Percentiles rank a stretch among this genome's conserved stretches.
phyloP scores from a whole-genome alignment of 2,888 invertebrate species.

The Hemithea aestivaria region DNA sequence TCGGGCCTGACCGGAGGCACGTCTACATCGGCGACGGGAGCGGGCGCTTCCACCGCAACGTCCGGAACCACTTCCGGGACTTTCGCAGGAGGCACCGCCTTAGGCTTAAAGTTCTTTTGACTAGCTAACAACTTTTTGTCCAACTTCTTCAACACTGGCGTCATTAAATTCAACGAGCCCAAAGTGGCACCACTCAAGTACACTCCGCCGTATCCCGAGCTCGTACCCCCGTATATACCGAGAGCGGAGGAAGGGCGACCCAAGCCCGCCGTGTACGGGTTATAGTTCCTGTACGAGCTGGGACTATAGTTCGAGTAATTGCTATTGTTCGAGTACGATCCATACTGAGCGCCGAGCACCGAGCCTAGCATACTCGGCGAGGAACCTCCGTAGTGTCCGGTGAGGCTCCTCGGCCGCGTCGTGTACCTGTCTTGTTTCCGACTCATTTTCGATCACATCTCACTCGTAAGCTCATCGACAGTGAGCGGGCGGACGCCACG shows the following conservation, averaged over 20 bases:
- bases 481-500: constrained; percentile 51
- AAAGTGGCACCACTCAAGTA: constrained; percentile 81
- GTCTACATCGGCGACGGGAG: constrained; percentile 24
- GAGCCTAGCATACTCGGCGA: constrained; percentile 68
- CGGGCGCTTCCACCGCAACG: constrained; percentile 24
- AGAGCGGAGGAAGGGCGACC: constrained; percentile 58
- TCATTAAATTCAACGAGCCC: constrained; percentile 78
- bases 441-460: constrained; percentile 65
- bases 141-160: constrained; percentile 74
- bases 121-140: constrained; percentile 70
- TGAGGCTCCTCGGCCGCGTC: constrained; percentile 65
- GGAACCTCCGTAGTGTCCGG: constrained; percentile 59
- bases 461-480: constrained; percentile 34
- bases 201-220: constrained; percentile 84
- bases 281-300: constrained; percentile 64
- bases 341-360: constrained; percentile 60
- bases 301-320: constrained; percentile 62
- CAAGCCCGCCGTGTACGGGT: constrained; percentile 66
- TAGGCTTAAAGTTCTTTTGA: constrained; percentile 72
- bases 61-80: constrained; percentile 40
- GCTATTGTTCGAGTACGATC: constrained; percentile 47
- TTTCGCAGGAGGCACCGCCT: constrained; percentile 59
- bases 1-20: constrained; percentile 60
- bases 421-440: constrained; percentile 67
- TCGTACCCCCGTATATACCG: constrained; percentile 81